Evolutionary conservation across 1,140 invertebrate genomes (phyloP).

Genomic region (Hermatobates lingyangjiaoensis): DNA sequence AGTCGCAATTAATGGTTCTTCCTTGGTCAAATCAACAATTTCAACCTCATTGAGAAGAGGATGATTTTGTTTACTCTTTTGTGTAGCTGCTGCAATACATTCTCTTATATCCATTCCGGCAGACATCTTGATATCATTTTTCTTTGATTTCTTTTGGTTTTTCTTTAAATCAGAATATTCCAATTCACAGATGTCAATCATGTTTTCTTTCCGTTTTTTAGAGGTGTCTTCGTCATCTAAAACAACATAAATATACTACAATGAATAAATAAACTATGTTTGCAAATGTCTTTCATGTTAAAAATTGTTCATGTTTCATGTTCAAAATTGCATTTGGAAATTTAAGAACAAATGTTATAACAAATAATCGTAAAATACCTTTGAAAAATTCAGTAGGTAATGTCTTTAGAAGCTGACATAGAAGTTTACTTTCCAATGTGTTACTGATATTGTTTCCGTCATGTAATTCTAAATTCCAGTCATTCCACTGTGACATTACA

Average conservation of each 20-base stretch:
- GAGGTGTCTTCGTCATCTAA: constrained; percentile 1
- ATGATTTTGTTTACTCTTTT: no score
- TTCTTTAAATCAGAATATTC: constrained; percentile 4
- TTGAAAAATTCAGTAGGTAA: no score
- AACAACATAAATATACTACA: constrained; percentile 1
- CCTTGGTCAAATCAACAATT: no score
- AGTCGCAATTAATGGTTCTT: no score
- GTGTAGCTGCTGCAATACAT: constrained; percentile 9
- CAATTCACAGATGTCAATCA: constrained; percentile 2
- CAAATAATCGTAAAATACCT: no score
- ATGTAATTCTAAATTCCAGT: constrained; percentile 14
- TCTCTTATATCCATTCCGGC: constrained; percentile 14
- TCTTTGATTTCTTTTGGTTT: constrained; percentile 13
- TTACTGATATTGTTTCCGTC: constrained; percentile 7
- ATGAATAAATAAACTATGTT: no score
- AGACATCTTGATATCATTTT: constrained; percentile 6
- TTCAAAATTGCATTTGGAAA: not conserved
- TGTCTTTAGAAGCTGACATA: constrained; percentile 9
- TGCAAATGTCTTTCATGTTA: no score
- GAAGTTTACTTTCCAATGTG: constrained; percentile 3
- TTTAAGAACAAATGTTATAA: not conserved
- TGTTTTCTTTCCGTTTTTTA: constrained; percentile 4
- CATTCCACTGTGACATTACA: constrained; percentile 10
- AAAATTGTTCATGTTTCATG: not conserved
- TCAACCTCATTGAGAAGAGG: no score